Base-by-base conservation (phyloP, 2,797 vertebrate genomes). In the Channa striata region DNA sequence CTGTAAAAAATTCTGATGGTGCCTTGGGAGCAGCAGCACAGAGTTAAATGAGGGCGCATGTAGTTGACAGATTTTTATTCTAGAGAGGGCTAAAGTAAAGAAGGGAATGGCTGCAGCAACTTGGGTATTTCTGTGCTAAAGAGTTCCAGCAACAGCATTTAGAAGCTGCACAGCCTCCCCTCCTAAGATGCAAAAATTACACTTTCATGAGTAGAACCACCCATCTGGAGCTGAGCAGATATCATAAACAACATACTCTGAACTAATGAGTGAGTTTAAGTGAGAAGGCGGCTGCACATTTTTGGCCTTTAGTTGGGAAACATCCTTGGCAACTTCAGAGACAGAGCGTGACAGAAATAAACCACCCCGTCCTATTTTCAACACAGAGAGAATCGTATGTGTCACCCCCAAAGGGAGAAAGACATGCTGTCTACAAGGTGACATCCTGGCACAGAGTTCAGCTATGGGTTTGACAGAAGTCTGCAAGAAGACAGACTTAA, bases 341-440 rank as follows among this genome's bases (percentile, higher is more conserved):
- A 67, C 53, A 37, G 60, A 70, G 68, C 52, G 64, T 49, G 85
- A 84, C 71, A 57, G 66, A 86, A 86, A 87, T 86, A 87, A 88
- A 76, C 60, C 70, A n/a, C 14, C 43, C 9, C 56, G 83, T 74
- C 78, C 82, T 70, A 78, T 68, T 88, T 86, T 61, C 36, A 68
- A 51, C 19, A 36, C 16, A 13, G 49, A 70, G 37, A 40, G 59
- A 63, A 43, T 8, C 47, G 20, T 11, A 61, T 3, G 39, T 51
- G 46, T 77, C 60, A 59, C 63, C 64, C n/a, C 54, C 69, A 51
- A 72, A 82, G 49, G 63, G 52, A 71, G 59, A 71, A 59, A 58
- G 69, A 70, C 65, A 58, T 1, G 58, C 56, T 19, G 54, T 68
- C 62, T 69, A 14, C 36, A 8, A 34, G 60, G 52, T 48, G 75